phyloP scores from a whole-genome alignment of 1,140 invertebrate genomes.

The Drosophila simulans region DNA sequence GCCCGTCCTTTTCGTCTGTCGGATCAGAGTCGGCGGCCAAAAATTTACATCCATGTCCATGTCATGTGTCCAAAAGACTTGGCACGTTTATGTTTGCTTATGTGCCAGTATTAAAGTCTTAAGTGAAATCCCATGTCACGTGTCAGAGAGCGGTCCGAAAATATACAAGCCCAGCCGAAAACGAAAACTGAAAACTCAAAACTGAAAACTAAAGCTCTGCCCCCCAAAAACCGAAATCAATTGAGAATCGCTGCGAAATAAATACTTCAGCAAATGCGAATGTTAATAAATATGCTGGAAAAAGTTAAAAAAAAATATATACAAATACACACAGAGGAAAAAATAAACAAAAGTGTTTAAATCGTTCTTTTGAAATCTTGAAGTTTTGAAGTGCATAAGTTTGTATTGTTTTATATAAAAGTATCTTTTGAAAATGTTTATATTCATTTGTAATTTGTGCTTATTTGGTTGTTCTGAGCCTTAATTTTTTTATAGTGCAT shows the following conservation, averaged over 20 bases:
- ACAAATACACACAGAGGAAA: background rate
- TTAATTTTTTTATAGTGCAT: conserved; percentile 4
- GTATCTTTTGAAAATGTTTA: too few relatives aligned
- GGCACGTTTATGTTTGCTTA: conserved; percentile 79
- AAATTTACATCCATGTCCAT: conserved; percentile 60
- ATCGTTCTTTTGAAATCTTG: too few relatives aligned
- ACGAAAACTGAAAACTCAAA: conserved; percentile 31
- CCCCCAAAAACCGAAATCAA: conserved; percentile 64
- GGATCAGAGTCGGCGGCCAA: conserved; percentile 57
- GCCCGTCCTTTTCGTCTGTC: conserved; percentile 65
- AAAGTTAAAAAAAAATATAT: conserved; percentile 28
- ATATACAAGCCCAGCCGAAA: conserved; percentile 34
- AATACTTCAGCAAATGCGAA: conserved; percentile 50
- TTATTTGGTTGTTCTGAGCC: background rate
- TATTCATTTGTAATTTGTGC: background rate
- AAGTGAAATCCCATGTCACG: conserved; percentile 82
- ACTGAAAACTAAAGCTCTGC: conserved; percentile 32
- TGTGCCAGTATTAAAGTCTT: conserved; percentile 73
- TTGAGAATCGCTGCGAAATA: conserved; percentile 72
- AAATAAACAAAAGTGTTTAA: background rate
- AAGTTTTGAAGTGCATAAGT: too few relatives aligned
- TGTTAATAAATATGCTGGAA: conserved; percentile 55
- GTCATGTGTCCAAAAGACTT: conserved; percentile 74
- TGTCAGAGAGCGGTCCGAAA: conserved; percentile 58
- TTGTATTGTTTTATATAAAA: too few relatives aligned